Conservation (phyloP, 64 coral and sea anemone species). For the Montipora foliosa region DNA sequence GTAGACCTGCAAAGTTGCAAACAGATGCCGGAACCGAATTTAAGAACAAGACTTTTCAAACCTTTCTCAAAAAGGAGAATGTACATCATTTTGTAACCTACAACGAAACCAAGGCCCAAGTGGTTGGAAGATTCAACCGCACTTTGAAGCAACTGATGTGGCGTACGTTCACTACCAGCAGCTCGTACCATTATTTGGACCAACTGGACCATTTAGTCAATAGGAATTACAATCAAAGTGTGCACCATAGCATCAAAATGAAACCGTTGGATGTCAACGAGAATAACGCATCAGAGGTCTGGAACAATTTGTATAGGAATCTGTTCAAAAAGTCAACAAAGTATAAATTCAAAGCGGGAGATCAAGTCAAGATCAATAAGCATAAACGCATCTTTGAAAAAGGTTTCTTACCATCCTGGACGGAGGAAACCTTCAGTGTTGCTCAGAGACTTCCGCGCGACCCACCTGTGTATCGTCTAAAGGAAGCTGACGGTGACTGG, state of each 20-base stretch:
- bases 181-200: not conserved
- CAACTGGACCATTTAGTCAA: slow-evolving; percentile 21
- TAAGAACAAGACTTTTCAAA: slow-evolving; percentile 13
- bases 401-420: not conserved
- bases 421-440: slow-evolving; percentile 48
- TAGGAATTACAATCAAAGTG: slow-evolving; percentile 29
- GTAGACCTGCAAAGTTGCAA: not conserved
- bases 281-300: no score
- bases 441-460: not conserved
- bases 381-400: no score
- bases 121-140: slow-evolving; percentile 22
- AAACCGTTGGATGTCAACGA: no score
- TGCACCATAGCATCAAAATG: no score
- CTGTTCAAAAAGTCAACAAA: no score
- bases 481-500: not conserved
- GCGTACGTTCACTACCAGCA: slow-evolving; percentile 19
- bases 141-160: slow-evolving; percentile 51
- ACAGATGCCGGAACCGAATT: slow-evolving; percentile 30
- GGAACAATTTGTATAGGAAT: no score
- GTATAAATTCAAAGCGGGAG: no score
- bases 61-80: not conserved
- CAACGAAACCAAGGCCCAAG: slow-evolving; percentile 41
- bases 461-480: not conserved
- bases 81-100: slow-evolving; percentile 46
- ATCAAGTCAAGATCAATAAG: no score